phyloP scores from a whole-genome alignment of 2,888 invertebrate genomes.

The Buathra laborator region DNA sequence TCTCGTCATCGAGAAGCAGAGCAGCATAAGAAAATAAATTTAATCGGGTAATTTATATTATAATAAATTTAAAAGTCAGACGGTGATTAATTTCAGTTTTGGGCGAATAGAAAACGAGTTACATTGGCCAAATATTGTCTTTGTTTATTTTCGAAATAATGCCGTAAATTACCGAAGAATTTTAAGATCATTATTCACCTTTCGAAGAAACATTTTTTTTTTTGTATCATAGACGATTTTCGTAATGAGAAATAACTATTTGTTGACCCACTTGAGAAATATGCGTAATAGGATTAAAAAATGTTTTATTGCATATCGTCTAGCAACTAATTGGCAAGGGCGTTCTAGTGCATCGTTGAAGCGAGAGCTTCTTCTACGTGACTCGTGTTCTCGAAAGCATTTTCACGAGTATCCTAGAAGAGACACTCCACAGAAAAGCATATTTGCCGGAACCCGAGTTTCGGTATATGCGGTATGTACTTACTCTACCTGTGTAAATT shows the following conservation, averaged over 20 bases:
- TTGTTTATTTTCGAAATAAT: no score
- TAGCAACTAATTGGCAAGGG: background rate
- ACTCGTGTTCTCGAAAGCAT: background rate
- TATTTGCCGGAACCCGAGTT: constrained; percentile 27
- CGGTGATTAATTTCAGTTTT: no score
- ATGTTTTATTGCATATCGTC: background rate
- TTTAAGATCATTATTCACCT: background rate
- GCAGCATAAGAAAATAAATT: no score
- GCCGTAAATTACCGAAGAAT: no score
- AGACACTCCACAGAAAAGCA: constrained; percentile 13
- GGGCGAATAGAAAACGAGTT: no score
- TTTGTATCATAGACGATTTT: background rate
- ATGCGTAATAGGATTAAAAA: background rate
- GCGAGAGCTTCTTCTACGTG: background rate
- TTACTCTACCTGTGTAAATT: constrained; percentile 26
- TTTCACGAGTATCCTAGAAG: constrained; percentile 14
- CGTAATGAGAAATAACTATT: background rate
- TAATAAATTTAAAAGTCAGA: no score
- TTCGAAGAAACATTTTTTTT: background rate
- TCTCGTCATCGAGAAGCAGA: no score
- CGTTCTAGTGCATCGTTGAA: constrained; percentile 1
- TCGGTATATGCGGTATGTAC: background rate
- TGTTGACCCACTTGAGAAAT: background rate
- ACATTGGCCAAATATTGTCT: no score
- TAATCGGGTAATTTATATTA: no score